A percentile compares a stretch with the other conserved stretches of the same genome.
phyloP scores from a whole-genome alignment of 2,888 invertebrate genomes.

The Drosophila neotestacea region DNA sequence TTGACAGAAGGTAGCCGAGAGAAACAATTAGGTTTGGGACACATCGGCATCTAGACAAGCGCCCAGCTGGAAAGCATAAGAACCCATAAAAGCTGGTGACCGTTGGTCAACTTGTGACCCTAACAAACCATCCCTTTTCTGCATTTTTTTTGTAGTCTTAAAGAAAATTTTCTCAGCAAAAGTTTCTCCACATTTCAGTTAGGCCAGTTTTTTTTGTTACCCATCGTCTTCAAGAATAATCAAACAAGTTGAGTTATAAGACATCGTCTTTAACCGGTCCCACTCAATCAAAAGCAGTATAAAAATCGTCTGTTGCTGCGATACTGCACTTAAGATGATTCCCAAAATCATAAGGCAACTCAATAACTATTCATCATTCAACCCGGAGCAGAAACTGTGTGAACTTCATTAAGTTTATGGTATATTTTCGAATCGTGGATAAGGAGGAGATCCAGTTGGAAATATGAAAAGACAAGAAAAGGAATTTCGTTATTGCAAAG shows the following conservation, averaged over 20 bases:
- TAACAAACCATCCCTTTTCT: slow-evolving; percentile 1
- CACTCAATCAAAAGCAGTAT: background rate
- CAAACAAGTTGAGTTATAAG: background rate
- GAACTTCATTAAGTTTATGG: too few relatives aligned
- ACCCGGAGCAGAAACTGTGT: too few relatives aligned
- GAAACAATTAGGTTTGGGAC: slow-evolving; percentile 4
- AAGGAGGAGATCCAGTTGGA: too few relatives aligned
- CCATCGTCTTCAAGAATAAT: slow-evolving; percentile 1
- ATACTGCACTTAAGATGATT: background rate
- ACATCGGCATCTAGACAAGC: background rate
- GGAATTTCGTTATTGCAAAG: too few relatives aligned
- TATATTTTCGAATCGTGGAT: too few relatives aligned
- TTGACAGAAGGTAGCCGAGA: slow-evolving; percentile 2
- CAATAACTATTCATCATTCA: background rate
- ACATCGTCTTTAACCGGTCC: background rate
- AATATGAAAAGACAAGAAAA: too few relatives aligned
- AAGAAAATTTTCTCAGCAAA: slow-evolving; percentile 4
- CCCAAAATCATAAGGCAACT: background rate
- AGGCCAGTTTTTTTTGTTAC: background rate
- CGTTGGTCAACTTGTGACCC: slow-evolving; percentile 35
- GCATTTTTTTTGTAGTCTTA: background rate
- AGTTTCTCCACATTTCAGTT: background rate
- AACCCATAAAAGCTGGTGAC: slow-evolving; percentile 28
- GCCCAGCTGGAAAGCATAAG: slow-evolving; percentile 33
- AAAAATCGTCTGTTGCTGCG: background rate